Percentiles rank a stretch among this genome's conserved stretches.
Evolutionary conservation across 2,888 invertebrate genomes (phyloP).

Genomic region (Tridacna gigas): DNA sequence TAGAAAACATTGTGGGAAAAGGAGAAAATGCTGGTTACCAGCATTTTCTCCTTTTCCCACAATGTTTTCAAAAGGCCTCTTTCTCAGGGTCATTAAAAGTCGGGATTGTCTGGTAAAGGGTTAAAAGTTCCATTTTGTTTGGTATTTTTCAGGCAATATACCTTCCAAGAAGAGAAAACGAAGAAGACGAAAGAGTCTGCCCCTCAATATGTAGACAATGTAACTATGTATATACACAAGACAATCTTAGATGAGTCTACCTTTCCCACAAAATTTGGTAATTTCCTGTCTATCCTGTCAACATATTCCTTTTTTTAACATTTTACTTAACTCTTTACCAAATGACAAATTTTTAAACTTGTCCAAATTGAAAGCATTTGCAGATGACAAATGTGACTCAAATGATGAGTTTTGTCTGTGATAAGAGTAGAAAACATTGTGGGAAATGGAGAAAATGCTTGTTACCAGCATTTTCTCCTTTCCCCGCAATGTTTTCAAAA

Average conservation of each 20-base stretch:
- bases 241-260: constrained; percentile 98
- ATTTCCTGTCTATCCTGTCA: constrained; percentile 80
- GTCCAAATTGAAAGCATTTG: neutral
- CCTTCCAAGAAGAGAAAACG: constrained; percentile 99
- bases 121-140: too few relatives aligned
- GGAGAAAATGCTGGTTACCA: neutral
- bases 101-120: too few relatives aligned
- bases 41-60: neutral
- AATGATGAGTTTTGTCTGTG: too few relatives aligned
- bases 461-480: neutral
- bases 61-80: neutral
- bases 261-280: constrained; percentile 99
- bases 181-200: constrained; percentile 98
- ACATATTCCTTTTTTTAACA: too few relatives aligned
- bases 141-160: constrained; percentile 91
- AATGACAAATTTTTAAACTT: neutral
- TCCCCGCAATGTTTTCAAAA: neutral
- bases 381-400: too few relatives aligned
- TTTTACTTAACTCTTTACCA: too few relatives aligned
- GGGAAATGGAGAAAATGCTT: too few relatives aligned
- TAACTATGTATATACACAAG: constrained; percentile 99
- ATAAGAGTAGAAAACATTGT: too few relatives aligned
- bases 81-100: too few relatives aligned
- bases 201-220: constrained; percentile 99
- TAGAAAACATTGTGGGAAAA: neutral